These are phyloP conservation scores for Ophthalmolycus amberensis DNA, from an alignment of 2,113 vertebrate species.

Conservation along the genomic window DNA sequence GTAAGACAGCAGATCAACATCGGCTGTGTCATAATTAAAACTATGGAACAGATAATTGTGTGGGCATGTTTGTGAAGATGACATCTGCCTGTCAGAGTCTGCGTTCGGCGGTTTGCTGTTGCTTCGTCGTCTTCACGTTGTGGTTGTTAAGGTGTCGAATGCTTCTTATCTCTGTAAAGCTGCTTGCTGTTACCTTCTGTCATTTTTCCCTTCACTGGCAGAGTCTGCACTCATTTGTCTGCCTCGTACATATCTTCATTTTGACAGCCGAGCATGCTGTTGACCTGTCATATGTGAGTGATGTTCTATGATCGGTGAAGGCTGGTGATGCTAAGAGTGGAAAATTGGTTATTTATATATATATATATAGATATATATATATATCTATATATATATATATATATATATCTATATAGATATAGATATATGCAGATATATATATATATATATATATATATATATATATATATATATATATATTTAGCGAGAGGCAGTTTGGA, in stretches of 20 bases:
- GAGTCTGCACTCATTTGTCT: slow-evolving; percentile 2
- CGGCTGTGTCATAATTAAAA: neutral
- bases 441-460: too few species aligned
- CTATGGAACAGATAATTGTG: neutral
- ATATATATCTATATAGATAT: too few species aligned
- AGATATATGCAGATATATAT: too few species aligned
- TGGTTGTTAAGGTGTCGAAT: neutral
- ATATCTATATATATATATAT: too few species aligned
- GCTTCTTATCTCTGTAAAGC: slow-evolving; percentile 5
- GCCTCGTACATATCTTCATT: neutral
- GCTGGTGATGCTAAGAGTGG: too few species aligned
- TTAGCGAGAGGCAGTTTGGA: too few species aligned
- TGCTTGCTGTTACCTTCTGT: neutral
- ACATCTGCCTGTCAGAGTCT: neutral
- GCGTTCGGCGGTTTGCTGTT: neutral
- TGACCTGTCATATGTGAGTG: neutral
- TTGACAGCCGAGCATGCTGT: neutral
- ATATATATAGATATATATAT: too few species aligned
- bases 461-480: too few species aligned
- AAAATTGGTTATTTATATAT: neutral
- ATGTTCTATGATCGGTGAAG: neutral
- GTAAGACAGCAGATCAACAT: neutral
- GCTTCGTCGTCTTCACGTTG: neutral
- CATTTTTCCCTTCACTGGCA: slow-evolving; percentile 2
- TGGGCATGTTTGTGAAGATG: slow-evolving; percentile 10